These are phyloP conservation scores for Pseudeuparius sepicola DNA, from an alignment of 2,888 invertebrate species.

Conservation along the genomic window DNA sequence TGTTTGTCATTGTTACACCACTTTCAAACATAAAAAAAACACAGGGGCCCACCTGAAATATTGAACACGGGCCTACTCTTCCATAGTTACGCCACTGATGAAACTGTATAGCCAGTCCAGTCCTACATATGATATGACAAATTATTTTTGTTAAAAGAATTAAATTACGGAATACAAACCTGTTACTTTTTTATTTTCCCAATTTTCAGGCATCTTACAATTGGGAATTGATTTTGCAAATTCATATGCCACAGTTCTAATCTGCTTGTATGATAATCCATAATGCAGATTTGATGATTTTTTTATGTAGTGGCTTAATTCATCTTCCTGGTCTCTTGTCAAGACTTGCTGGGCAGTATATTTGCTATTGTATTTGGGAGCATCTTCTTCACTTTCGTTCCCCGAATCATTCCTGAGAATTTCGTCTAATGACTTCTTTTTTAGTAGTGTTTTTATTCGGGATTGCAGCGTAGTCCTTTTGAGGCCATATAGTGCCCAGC, in stretches of 20 bases:
- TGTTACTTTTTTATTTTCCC: conserved; percentile 17
- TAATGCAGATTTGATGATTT: conserved; percentile 15
- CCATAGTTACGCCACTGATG: no score
- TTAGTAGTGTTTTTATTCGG: conserved; percentile 9
- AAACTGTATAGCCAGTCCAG: no score
- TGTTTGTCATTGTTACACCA: no score
- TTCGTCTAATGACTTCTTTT: conserved; percentile 10
- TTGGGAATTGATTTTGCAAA: conserved; percentile 14
- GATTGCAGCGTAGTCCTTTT: conserved; percentile 10
- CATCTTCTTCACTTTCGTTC: background rate
- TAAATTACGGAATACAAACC: no score
- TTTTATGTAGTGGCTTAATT: conserved; percentile 12
- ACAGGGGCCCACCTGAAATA: no score
- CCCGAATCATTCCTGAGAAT: conserved; percentile 9
- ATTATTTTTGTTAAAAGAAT: no score
- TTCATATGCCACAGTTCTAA: conserved; percentile 15
- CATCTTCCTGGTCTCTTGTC: conserved; percentile 9
- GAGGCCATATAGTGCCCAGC: no score
- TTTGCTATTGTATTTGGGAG: conserved; percentile 5
- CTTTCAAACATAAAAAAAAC: no score
- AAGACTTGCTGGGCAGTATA: conserved; percentile 12
- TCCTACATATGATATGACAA: no score
- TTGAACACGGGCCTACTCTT: no score
- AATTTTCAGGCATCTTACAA: conserved; percentile 15
- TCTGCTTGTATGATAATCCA: conserved; percentile 15